These are phyloP conservation scores for cat (Felis catus) DNA, from an alignment of 2,113 vertebrate species.

Conservation along the genomic window DNA sequence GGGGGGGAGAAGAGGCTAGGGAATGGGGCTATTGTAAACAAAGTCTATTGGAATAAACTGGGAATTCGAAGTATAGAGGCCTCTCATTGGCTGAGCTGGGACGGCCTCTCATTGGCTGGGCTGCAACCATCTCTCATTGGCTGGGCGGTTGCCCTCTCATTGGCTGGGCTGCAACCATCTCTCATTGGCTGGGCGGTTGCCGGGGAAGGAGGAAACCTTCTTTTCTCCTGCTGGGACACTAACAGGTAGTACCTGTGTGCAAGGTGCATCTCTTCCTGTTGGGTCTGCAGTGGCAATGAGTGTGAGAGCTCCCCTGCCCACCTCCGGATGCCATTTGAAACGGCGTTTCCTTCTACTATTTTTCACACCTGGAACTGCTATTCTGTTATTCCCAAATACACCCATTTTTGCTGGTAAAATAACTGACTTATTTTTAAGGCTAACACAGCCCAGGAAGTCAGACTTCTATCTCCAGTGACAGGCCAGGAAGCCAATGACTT, in stretches of 20 bases:
- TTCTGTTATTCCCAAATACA: not conserved
- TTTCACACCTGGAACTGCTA: not conserved
- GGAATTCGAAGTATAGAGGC: not conserved
- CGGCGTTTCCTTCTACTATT: not conserved
- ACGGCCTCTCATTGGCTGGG: too few species aligned
- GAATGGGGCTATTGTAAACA: not conserved
- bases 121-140: not conserved
- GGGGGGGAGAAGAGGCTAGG: accelerated
- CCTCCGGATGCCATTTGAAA: not conserved
- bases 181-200: not conserved
- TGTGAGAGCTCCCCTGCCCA: not conserved
- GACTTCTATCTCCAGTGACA: not conserved
- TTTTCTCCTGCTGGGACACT: accelerated
- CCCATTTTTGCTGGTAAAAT: not conserved
- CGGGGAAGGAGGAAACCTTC: not conserved
- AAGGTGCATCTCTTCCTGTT: not conserved
- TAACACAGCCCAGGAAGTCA: too few species aligned
- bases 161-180: too few species aligned
- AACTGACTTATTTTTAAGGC: not conserved
- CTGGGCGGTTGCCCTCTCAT: not conserved
- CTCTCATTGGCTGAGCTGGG: not conserved
- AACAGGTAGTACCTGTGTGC: accelerated
- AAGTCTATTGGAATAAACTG: not conserved
- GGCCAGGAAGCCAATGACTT: not conserved
- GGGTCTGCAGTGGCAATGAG: not conserved